phyloP scores from a whole-genome alignment of 2,888 invertebrate genomes.

The Augochlorella aurata region DNA sequence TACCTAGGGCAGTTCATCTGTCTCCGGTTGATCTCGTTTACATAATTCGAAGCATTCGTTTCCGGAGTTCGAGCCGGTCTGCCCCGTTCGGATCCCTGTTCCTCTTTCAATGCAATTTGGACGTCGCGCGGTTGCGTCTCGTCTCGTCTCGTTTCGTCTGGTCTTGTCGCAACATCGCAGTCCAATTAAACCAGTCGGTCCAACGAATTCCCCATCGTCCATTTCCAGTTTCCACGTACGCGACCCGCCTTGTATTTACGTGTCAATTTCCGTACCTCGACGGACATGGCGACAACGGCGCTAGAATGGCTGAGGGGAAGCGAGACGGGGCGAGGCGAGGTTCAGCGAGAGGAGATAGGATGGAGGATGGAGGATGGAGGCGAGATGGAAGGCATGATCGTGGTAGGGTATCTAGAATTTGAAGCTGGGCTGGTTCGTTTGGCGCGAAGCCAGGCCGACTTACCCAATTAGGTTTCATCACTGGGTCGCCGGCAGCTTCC shows the following conservation, averaged over 20 bases:
- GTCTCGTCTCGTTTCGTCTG: background rate
- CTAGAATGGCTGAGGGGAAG: background rate
- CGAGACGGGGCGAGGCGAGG: background rate
- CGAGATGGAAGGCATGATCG: constrained; percentile 46
- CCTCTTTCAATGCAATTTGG: constrained; percentile 58
- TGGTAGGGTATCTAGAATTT: constrained; percentile 67
- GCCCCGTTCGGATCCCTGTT: constrained; percentile 16
- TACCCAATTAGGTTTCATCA: constrained; percentile 82
- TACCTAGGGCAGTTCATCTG: background rate
- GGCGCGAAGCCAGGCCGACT: constrained; percentile 79
- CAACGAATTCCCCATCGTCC: constrained; percentile 64
- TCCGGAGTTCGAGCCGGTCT: background rate
- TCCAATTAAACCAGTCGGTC: constrained; percentile 65
- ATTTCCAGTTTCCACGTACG: constrained; percentile 61
- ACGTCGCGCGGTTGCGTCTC: constrained; percentile 42
- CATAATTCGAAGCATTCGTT: background rate
- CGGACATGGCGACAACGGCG: constrained; percentile 14
- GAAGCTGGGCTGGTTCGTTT: constrained; percentile 70
- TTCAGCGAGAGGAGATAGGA: background rate
- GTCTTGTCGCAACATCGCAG: constrained; percentile 54
- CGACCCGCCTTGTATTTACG: constrained; percentile 62
- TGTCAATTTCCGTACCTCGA: constrained; percentile 64
- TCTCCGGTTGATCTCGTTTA: background rate
- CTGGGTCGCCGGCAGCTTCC: constrained; percentile 78
- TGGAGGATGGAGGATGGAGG: constrained; percentile 7